Percentiles rank a stretch among this genome's conserved stretches.
These are phyloP conservation scores for Phrynocephalus forsythii DNA, from an alignment of 2,797 vertebrate genomes.

Conservation along the genomic window DNA sequence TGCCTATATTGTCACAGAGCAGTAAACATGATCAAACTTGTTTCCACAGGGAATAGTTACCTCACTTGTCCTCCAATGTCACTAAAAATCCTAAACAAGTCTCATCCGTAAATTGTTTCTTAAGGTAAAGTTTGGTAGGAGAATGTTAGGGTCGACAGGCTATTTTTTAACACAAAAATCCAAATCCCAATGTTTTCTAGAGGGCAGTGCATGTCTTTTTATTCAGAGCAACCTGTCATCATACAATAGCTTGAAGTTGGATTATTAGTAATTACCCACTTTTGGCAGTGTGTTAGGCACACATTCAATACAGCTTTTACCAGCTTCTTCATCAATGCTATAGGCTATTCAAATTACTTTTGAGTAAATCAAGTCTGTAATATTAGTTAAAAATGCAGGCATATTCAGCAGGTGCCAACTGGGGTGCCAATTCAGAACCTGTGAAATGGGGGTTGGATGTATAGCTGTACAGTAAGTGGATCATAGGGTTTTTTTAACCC, in stretches of 20 bases:
- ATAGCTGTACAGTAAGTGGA: neutral
- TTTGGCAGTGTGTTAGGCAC: neutral
- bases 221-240: neutral
- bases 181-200: conserved; percentile 16
- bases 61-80: neutral
- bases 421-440: neutral
- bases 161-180: neutral
- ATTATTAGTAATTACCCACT: conserved; percentile 13
- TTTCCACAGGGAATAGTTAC: neutral
- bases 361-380: neutral
- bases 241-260: neutral
- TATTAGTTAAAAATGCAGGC: neutral
- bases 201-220: neutral
- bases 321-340: neutral
- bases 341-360: neutral
- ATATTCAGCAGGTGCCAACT: neutral
- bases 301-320: neutral
- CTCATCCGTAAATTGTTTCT: conserved; percentile 19
- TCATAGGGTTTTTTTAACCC: too few relatives aligned
- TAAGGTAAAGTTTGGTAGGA: neutral
- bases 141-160: neutral
- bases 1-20: neutral
- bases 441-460: neutral
- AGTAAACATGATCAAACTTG: conserved; percentile 6
- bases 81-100: neutral